These are phyloP conservation scores for Gorilla gorilla DNA, from an alignment of 2,113 vertebrate species.

Conservation along the genomic window DNA sequence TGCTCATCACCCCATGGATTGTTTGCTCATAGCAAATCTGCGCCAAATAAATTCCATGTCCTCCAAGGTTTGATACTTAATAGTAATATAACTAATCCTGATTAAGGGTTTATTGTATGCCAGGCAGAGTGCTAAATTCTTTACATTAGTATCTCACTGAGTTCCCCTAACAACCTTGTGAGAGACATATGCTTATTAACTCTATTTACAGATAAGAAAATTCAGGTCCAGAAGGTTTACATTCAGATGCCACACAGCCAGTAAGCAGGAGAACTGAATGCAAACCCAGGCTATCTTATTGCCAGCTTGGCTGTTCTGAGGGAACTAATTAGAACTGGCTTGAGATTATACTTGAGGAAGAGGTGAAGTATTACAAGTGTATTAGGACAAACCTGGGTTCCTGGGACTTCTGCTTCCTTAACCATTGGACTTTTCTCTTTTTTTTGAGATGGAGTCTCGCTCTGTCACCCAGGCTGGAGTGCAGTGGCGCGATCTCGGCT, in stretches of 20 bases:
- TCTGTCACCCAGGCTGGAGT: too few relatives aligned
- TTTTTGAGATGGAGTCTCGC: too few relatives aligned
- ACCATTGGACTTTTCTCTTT: not conserved
- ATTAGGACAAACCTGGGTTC: not conserved
- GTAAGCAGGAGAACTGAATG: not conserved
- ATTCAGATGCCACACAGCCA: not conserved
- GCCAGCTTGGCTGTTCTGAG: not conserved
- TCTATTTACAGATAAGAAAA: conserved; percentile 7
- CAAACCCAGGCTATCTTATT: not conserved
- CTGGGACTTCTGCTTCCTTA: not conserved
- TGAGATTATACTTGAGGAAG: not conserved
- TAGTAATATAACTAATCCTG: conserved; percentile 27
- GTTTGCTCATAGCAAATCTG: conserved; percentile 14
- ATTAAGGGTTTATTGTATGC: not conserved
- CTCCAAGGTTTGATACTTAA: conserved; percentile 25
- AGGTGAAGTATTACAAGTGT: not conserved
- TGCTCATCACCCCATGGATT: not conserved
- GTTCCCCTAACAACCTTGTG: not conserved
- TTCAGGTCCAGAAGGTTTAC: not conserved
- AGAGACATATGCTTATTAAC: not conserved
- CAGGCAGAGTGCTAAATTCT: not conserved
- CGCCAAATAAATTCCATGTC: conserved; percentile 14
- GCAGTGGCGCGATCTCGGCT: too few relatives aligned
- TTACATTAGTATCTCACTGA: not conserved
- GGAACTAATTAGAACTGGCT: not conserved